These are phyloP conservation scores for Tricholauxania praeusta DNA, from an alignment of 2,888 invertebrate genomes.

Conservation along the genomic window DNA sequence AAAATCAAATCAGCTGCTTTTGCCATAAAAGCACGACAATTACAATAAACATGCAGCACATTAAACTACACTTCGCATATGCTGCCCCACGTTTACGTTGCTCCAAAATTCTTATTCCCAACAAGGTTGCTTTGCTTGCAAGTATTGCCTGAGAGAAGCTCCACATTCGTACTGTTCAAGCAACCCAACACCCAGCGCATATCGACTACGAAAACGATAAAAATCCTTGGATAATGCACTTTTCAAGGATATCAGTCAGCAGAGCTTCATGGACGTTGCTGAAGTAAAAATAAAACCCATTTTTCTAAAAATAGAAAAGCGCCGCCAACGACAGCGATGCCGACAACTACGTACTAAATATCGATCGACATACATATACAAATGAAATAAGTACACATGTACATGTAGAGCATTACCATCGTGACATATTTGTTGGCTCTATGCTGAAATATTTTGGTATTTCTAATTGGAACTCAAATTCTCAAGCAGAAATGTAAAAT, in stretches of 20 bases:
- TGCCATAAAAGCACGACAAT: slow-evolving; percentile 3
- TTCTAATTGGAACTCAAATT: too few species aligned
- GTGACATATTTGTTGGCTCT: background rate
- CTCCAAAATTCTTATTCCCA: too few species aligned
- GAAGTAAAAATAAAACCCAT: slow-evolving; percentile 27
- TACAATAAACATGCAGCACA: background rate
- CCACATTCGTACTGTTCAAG: background rate
- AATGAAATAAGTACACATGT: background rate
- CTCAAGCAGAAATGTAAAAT: too few species aligned
- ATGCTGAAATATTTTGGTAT: too few species aligned
- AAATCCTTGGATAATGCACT: slow-evolving; percentile 61
- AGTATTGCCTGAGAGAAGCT: too few species aligned
- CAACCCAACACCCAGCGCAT: background rate
- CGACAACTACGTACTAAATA: background rate
- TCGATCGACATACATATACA: slow-evolving; percentile 4
- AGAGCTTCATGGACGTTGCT: slow-evolving; percentile 6
- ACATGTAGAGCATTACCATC: background rate
- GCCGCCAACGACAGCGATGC: slow-evolving; percentile 9
- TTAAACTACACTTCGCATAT: too few species aligned
- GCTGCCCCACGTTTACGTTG: too few species aligned
- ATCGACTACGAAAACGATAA: slow-evolving; percentile 31
- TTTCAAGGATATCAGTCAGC: slow-evolving; percentile 52
- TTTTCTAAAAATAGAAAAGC: slow-evolving; percentile 27
- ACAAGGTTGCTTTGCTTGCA: too few species aligned
- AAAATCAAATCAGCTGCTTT: slow-evolving; percentile 17